Evolutionary conservation across 2,888 invertebrate genomes (phyloP), one percentile per base, ranked within the genome.

Genomic region (Himalopsyche anomala): DNA sequence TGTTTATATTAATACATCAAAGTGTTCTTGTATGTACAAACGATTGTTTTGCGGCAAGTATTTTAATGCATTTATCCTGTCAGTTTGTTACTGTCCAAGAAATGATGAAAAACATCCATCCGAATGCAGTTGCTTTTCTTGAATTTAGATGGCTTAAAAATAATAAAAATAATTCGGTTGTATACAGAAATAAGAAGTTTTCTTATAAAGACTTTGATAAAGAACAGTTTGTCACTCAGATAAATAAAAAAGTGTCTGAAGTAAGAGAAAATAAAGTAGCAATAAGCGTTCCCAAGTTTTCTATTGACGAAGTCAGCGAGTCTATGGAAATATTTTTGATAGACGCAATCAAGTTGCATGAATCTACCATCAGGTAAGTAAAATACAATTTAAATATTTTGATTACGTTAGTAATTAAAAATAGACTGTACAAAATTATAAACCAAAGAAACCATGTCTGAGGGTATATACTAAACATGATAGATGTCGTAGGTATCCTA

Each of bases 291-390:
- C 40, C 40, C 4, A 38, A 56, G 55, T 82, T 82, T 56, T 82
- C 82, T 17, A 40, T 54, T 17, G 55, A 82, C 2, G 82, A 82
- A 36, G 28, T 82, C 8, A 82, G 82, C 28, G n/a, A 55, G 5
- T 28, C 82, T 15, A 82, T 82, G 82, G 45, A 82, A 36, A 28
- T 82, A 55, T 82, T 82, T 82, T 36, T 82, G 55, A 82, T 82
- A 54, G 82, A 82, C 45, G 82, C 82, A n/a, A 28, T 82, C 28
- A 54, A 55, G 17, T 40, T 82, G 19, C 54, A 82, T 38, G 45
- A 82, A 36, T 11, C 36, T 19, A 56, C 82, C 8, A 82, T 55
- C 28, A 19, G 17, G 82, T 82, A 38, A 55, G 56, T 56, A 82
- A 54, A 19, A 17, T 8, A 82, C 15, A 54, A 2, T 15, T 38